Evolutionary conservation across 2,888 invertebrate species (phyloP), one percentile per base, ranked within the genome.

Genomic region (Spilosoma lubricipeda): DNA sequence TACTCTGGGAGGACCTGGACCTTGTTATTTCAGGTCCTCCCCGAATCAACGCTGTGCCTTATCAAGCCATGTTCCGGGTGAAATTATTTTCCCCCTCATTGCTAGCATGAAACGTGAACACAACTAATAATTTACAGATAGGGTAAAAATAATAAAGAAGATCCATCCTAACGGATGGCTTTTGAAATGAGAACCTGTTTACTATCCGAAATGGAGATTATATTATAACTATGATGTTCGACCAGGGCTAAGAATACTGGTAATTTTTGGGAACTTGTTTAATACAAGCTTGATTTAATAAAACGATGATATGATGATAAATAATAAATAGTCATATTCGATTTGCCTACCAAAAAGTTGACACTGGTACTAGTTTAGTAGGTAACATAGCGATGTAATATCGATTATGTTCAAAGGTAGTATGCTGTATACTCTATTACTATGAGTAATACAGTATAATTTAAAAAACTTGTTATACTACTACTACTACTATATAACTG

Each of bases 201-300:
- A 59, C 13, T 30, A 27, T 30, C 30, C 18, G 27, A 63, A 63
- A 63, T 27, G 27, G 27, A 63, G 27, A 27, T 30, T 63, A 27
- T 9, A 63, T 30, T 63, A 15, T 59, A 59, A 15, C 27, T 3
- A 30, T 30, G 30, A 27, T 63, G 30, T 63, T 63, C 30, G 1
- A 67, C 33, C 30, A 45, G 45, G 33, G 23, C 33, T 48, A 13
- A 67, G 33, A 48, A 33, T 33, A 67, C 67, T 23, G 48, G 67
- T 48, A 67, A 11, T 33, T 48, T 67, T 18, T 4, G 15, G 48
- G 13, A 48, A 48, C 67, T 48, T 48, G 67, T 67, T 67, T 48
- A 30, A 33, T 48, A 23, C 23, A 67, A 48, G 30, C 67, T 67
- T 67, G 30, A 67, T 45, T 27, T 45, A 45, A 45, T 48, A 67